These are phyloP conservation scores for Clunio marinus DNA, from an alignment of 2,888 invertebrate genomes.

Conservation along the genomic window DNA sequence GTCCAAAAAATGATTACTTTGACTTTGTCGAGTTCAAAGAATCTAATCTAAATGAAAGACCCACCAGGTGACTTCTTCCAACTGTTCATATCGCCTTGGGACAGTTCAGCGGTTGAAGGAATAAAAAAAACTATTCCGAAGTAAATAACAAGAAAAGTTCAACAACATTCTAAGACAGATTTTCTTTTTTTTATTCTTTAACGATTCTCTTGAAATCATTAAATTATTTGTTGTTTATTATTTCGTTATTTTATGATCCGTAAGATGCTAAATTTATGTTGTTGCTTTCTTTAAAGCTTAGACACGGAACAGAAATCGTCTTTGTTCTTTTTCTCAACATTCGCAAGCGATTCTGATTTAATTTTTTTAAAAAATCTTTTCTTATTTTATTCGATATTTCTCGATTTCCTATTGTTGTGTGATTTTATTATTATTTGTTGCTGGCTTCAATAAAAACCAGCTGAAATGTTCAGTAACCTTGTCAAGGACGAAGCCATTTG, in stretches of 20 bases:
- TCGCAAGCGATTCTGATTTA: no score
- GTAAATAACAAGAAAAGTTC: constrained; percentile 9
- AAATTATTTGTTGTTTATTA: constrained; percentile 10
- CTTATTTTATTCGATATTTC: neutral
- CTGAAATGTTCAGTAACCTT: constrained; percentile 33
- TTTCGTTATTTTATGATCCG: constrained; percentile 5
- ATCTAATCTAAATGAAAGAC: no score
- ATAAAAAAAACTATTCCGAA: neutral
- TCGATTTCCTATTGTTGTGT: constrained; percentile 7
- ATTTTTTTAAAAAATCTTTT: neutral
- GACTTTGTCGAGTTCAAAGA: no score
- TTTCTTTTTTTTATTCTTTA: no score
- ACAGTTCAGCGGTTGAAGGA: no score
- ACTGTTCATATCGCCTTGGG: neutral
- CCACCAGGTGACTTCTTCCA: neutral
- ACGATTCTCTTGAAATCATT: neutral
- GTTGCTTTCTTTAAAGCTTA: constrained; percentile 5
- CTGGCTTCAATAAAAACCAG: constrained; percentile 1
- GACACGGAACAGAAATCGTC: neutral
- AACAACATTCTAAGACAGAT: neutral
- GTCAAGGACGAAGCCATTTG: constrained; percentile 32
- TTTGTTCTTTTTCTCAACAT: no score
- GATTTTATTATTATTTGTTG: neutral
- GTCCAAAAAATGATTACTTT: no score
- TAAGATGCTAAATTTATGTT: neutral